Evolutionary conservation across 2,797 vertebrate species (phyloP), one percentile per base, ranked within the genome.

Genomic region (Oryzias dopingdopingensis): DNA sequence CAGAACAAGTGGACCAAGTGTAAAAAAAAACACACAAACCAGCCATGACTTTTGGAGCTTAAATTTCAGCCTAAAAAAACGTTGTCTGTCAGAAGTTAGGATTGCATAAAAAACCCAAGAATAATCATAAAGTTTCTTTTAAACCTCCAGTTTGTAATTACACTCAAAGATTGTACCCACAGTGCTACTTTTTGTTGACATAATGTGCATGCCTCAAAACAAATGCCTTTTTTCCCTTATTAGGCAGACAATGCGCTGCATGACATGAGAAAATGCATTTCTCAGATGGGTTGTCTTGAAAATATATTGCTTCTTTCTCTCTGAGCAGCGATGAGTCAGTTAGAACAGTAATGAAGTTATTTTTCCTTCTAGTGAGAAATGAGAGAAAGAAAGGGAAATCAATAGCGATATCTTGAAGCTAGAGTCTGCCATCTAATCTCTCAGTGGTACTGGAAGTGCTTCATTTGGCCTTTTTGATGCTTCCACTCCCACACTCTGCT

Each of bases 321-420:
- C 65, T 59, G 68, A 82, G 78, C 75, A 52, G 70, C 65, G 69
- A 87, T 82, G 89, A 89, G 85, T 90, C 88, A 79, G 84, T 90
- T 86, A 88, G 83, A 85, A 78, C 72, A 57, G 84, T 92, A 90
- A 92, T 92, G 81, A 88, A 87, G 88, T 91, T 91, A 91, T 90
- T 92, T 91, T 90, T 88, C 82, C 83, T 79, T 74, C 47, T 72
- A 91, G 83, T 86, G 81, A 87, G 81, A 89, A 90, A 86, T 86
- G 82, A 77, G 83, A 88, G 82, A 86, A 88, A 88, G 85, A 88
- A 80, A 80, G 73, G 70, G 76, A 88, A 91, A 91, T 92, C 91
- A 89, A 90, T 91, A 92, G 88, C 87, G 85, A 91, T 91, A 85
- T 88, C 87, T 90, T 69, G 74, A 86, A 89, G 84, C 76, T 67